Percentiles rank a stretch among this genome's conserved stretches.
Evolutionary conservation across 2,797 vertebrate species (phyloP).

Genomic region (Buphagus erythrorhynchus): DNA sequence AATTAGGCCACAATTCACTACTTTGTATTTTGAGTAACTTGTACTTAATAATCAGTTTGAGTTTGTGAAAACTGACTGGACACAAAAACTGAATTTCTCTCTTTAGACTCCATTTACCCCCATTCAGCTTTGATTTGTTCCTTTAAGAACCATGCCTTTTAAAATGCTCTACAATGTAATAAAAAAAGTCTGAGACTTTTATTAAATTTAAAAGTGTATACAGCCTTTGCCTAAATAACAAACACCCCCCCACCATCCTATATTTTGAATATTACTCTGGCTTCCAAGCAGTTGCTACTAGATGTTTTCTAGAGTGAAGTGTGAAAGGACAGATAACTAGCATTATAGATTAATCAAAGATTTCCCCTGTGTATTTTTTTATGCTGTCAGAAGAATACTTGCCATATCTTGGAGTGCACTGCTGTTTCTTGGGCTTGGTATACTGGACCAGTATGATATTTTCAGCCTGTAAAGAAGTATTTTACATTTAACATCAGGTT

Average conservation of each 20-base stretch:
- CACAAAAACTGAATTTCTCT: neutral
- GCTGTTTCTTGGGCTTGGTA: slow-evolving; percentile 85
- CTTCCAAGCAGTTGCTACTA: neutral
- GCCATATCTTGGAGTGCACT: slow-evolving; percentile 79
- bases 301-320: neutral
- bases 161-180: neutral
- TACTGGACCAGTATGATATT: slow-evolving; percentile 77
- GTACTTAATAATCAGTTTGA: neutral
- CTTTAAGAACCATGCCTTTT: neutral
- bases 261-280: neutral
- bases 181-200: neutral
- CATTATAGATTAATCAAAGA: neutral
- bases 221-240: neutral
- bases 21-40: neutral
- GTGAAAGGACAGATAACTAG: neutral
- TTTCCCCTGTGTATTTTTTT: neutral
- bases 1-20: neutral
- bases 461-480: slow-evolving; percentile 75
- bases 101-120: neutral
- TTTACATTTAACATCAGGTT: neutral
- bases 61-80: neutral
- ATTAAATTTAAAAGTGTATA: neutral
- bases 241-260: fast-evolving
- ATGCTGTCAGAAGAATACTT: slow-evolving; percentile 55
- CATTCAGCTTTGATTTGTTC: neutral